Percentiles rank a stretch among this genome's conserved stretches.
These are phyloP conservation scores for Gobius niger DNA, from an alignment of 2,113 vertebrate species.

Conservation along the genomic window DNA sequence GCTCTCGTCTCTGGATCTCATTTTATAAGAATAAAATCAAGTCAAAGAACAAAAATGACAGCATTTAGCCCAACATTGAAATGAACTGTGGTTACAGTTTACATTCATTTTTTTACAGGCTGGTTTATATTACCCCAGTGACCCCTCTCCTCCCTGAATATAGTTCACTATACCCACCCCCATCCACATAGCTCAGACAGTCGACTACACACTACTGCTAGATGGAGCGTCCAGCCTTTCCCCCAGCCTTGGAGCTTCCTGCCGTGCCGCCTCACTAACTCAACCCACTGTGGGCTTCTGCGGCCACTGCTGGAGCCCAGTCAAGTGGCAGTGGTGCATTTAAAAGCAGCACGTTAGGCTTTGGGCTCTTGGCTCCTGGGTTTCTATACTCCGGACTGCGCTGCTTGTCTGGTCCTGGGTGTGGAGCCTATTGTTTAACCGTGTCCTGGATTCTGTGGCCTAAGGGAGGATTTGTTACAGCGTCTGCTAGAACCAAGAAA, in stretches of 20 bases:
- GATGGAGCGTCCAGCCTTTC: constrained; percentile 4
- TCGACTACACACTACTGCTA: too few species aligned
- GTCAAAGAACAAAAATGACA: neutral
- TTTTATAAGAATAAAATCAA: too few species aligned
- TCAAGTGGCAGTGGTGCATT: constrained; percentile 25
- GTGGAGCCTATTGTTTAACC: constrained; percentile 49
- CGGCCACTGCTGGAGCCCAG: constrained; percentile 9
- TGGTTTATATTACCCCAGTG: neutral
- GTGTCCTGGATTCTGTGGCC: constrained; percentile 50
- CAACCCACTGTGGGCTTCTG: constrained; percentile 9
- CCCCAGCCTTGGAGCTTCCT: constrained; percentile 3
- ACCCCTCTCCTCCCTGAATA: neutral
- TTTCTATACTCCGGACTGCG: constrained; percentile 11
- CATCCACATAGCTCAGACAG: neutral
- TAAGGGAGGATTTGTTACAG: constrained; percentile 53
- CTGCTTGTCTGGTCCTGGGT: constrained; percentile 34
- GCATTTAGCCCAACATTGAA: too few species aligned
- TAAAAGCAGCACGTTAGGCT: constrained; percentile 12
- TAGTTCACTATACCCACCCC: neutral
- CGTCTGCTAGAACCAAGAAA: constrained; percentile 29
- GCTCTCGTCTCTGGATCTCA: too few species aligned
- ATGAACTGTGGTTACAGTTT: neutral
- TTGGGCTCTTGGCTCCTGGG: constrained; percentile 1
- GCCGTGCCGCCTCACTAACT: constrained; percentile 10
- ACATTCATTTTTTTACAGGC: neutral